Evolutionary conservation across 2,888 invertebrate species (phyloP).

Genomic region (Apodemia hepburni): DNA sequence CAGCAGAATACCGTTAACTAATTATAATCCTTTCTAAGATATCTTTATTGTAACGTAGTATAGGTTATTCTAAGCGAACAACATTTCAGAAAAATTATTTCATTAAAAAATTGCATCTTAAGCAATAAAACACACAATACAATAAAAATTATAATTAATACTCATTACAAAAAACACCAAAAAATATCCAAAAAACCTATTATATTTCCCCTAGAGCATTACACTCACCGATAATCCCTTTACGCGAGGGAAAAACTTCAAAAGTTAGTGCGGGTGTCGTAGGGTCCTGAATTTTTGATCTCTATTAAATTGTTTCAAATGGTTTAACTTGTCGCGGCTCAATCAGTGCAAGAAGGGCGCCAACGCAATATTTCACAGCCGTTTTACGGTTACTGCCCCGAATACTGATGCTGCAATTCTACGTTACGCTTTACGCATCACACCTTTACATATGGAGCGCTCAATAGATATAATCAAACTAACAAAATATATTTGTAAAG

Average conservation of each 20-base stretch:
- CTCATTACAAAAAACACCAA: conserved; percentile 21
- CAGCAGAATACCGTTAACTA: too few relatives aligned
- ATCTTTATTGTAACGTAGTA: too few relatives aligned
- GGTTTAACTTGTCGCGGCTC: conserved; percentile 80
- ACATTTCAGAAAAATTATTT: too few relatives aligned
- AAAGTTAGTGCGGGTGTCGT: conserved; percentile 76
- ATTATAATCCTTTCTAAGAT: too few relatives aligned
- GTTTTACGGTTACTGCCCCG: conserved; percentile 57
- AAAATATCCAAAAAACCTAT: conserved; percentile 65
- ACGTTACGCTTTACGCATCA: conserved; percentile 33
- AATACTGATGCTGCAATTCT: conserved; percentile 50
- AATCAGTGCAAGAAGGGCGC: conserved; percentile 64
- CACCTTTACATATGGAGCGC: conserved; percentile 21
- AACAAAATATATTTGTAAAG: not conserved
- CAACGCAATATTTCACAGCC: conserved; percentile 33
- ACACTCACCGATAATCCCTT: conserved; percentile 74
- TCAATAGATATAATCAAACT: conserved; percentile 20
- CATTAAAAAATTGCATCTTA: too few relatives aligned
- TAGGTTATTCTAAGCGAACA: too few relatives aligned
- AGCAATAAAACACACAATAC: not conserved
- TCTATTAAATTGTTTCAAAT: conserved; percentile 81
- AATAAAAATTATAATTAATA: conserved; percentile 37
- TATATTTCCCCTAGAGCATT: conserved; percentile 64
- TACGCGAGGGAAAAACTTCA: conserved; percentile 78
- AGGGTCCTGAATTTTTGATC: conserved; percentile 77